Percentiles rank a stretch among this genome's conserved stretches.
Evolutionary conservation across 1,140 invertebrate genomes (phyloP).

Genomic region (Camponotus floridanus): DNA sequence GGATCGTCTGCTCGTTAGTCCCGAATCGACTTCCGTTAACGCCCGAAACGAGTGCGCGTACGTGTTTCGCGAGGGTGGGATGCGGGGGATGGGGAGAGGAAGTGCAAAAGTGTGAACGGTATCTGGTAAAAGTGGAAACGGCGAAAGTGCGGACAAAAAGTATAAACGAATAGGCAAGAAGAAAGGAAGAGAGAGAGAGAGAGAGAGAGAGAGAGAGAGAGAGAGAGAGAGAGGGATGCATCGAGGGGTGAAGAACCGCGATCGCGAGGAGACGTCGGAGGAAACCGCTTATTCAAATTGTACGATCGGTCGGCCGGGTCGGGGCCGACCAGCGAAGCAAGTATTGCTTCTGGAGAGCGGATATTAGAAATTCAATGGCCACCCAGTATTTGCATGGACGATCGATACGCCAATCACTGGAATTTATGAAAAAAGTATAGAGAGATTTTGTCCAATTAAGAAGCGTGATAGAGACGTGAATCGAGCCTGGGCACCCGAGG

Average conservation of each 20-base stretch:
- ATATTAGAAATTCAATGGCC: conserved; percentile 68
- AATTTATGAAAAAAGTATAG: conserved; percentile 65
- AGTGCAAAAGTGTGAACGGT: conserved; percentile 54
- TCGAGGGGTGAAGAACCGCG: background rate
- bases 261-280: background rate
- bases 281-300: conserved; percentile 73
- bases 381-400: conserved; percentile 65
- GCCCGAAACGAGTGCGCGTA: conserved; percentile 67
- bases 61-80: conserved; percentile 29
- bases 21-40: conserved; percentile 82
- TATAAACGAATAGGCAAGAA: too few relatives aligned
- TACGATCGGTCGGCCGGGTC: background rate
- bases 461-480: conserved; percentile 47
- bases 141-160: conserved; percentile 23
- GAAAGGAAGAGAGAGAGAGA: background rate
- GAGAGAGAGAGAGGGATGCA: background rate
- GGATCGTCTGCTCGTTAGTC: conserved; percentile 81
- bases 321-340: background rate
- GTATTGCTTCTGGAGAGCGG: conserved; percentile 34
- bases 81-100: conserved; percentile 60
- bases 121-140: conserved; percentile 47
- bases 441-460: conserved; percentile 64
- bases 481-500: conserved; percentile 26
- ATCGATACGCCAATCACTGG: conserved; percentile 57
- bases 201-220: background rate